These are phyloP conservation scores for Arothron firmamentum DNA, from an alignment of 2,113 vertebrate genomes.

Conservation along the genomic window DNA sequence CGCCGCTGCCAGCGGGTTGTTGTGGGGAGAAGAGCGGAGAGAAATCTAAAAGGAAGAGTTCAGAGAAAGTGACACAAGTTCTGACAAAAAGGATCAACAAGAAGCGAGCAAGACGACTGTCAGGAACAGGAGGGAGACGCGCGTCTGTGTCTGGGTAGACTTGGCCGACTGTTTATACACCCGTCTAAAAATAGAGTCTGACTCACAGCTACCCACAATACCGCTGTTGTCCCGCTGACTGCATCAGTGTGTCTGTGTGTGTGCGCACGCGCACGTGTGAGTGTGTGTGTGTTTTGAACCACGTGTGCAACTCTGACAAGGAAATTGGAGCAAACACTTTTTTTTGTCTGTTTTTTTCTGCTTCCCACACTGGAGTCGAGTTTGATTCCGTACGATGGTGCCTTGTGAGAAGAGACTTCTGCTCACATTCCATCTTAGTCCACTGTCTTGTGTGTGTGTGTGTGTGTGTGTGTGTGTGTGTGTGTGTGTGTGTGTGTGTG, in stretches of 20 bases:
- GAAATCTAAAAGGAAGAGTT: not conserved
- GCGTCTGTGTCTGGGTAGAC: conserved; percentile 65
- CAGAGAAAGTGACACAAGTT: not conserved
- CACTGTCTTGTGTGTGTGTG: too few species aligned
- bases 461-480: too few species aligned
- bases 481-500: too few species aligned
- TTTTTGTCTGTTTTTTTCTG: not conserved
- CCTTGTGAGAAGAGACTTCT: too few species aligned
- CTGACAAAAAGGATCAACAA: not conserved
- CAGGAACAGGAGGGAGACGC: conserved; percentile 29
- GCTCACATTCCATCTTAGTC: too few species aligned
- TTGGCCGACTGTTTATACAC: conserved; percentile 56
- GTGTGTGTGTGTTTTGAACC: conserved; percentile 38
- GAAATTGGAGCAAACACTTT: conserved; percentile 42
- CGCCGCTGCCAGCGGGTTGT: not conserved
- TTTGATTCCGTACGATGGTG: not conserved
- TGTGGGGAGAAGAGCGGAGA: not conserved
- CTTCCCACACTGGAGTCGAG: not conserved
- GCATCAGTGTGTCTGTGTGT: conserved; percentile 29
- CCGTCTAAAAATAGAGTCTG: conserved; percentile 68
- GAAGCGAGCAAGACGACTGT: conserved; percentile 20
- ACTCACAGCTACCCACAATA: conserved; percentile 71
- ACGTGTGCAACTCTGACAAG: conserved; percentile 31
- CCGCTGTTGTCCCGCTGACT: conserved; percentile 58
- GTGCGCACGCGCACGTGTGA: conserved; percentile 20